Percentiles rank a stretch among this genome's conserved stretches.
Conservation (phyloP, 2,888 invertebrate species). For the Periphyllus acericola region DNA sequence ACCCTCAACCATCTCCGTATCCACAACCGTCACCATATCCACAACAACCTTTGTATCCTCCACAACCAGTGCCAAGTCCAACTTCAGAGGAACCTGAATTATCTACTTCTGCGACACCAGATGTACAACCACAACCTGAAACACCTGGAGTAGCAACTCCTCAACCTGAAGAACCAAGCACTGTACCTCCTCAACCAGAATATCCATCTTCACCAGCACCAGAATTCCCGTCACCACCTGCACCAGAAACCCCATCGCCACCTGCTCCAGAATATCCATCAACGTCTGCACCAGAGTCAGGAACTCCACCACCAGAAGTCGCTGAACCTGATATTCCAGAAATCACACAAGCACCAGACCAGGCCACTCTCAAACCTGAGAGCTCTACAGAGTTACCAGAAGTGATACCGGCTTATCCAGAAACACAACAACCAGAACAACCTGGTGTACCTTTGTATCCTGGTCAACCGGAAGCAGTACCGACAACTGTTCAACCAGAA, state of each 20-base stretch:
- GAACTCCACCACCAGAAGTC: slow-evolving; percentile 42
- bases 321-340: slow-evolving; percentile 41
- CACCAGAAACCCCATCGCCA: slow-evolving; percentile 25
- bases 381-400: slow-evolving; percentile 41
- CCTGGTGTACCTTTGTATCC: slow-evolving; percentile 56
- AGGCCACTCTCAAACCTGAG: slow-evolving; percentile 31
- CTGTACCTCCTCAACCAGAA: slow-evolving; percentile 43
- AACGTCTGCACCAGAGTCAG: slow-evolving; percentile 43
- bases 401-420: slow-evolving; percentile 52
- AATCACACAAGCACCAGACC: slow-evolving; percentile 33
- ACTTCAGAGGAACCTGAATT: slow-evolving; percentile 7
- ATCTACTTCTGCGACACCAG: slow-evolving; percentile 34
- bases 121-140: slow-evolving; percentile 3
- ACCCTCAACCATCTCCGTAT: slow-evolving; percentile 61
- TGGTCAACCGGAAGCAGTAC: slow-evolving; percentile 57
- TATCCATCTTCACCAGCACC: slow-evolving; percentile 26
- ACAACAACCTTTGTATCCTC: slow-evolving; percentile 47
- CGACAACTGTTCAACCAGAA: slow-evolving; percentile 26
- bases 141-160: slow-evolving; percentile 24
- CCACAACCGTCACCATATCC: slow-evolving; percentile 55
- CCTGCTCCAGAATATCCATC: slow-evolving; percentile 61
- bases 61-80: slow-evolving; percentile 15
- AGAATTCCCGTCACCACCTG: slow-evolving; percentile 20
- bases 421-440: slow-evolving; percentile 47
- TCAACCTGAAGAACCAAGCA: slow-evolving; percentile 12